Evolutionary conservation across 2,113 vertebrate genomes (phyloP), one percentile per base, ranked within the genome.

Genomic region (Xerus inauris): DNA sequence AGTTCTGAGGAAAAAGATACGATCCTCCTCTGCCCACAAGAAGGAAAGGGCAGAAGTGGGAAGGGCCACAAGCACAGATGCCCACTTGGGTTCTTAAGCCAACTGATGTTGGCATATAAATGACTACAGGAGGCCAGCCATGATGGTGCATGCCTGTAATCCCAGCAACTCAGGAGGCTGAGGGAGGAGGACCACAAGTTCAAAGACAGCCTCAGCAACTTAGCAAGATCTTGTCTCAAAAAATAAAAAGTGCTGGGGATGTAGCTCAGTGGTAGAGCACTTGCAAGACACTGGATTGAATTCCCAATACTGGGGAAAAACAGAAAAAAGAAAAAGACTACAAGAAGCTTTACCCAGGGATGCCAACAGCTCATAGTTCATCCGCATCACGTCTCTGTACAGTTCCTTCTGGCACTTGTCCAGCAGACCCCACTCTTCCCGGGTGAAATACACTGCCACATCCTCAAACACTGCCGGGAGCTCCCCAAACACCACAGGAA

Each of bases 341-440:
- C 0, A 0, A 3, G 51, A 26, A 7, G 89, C 79, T 79, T 97
- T 97, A 97, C 97, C 97, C 94, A 97, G 92, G 51, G 97, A 95
- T 0, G 83, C 94, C 95, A 96, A 32, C 42, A 98, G 96, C 95
- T 97, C 92, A 1, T 94, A 95, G 80, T 96, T 97, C 92, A 72
- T 80, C 89, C 8, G 40, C 97, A 97, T 98, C 96, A 96, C 96
- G 1, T 96, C 95, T 72, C 96, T 89, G 95, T 94, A 97, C 35
- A 98, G 94, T 67, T 94, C 94, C 96, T 97, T 96, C 87, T 96
- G 97, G 89, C 22, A 57, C 80, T 65, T 87, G 97, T 81, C 97
- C 62, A 97, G 87, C 87, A 87, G 26, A 65, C 83, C 80, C 97
- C 97, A 97, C 94, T 97, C 97, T 83, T 96, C 95, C 79, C 3